Base-by-base conservation (phyloP, 2,888 invertebrate species). In the Acanthococcus lagerstroemiae region DNA sequence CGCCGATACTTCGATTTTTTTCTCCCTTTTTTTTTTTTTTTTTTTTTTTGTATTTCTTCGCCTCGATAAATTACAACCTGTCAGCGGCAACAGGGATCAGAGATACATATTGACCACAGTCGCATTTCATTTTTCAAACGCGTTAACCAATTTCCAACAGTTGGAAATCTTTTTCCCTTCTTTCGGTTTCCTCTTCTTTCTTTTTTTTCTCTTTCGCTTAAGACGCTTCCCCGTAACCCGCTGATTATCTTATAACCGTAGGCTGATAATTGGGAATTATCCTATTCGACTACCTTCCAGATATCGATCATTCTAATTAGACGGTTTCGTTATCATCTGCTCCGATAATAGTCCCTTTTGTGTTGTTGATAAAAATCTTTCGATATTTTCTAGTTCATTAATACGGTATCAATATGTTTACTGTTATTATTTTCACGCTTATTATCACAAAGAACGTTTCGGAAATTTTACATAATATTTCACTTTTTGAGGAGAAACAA, bases 291-390 rank as follows among this genome's bases (percentile, higher is more conserved):
- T 46, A 58, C 25, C 24, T 46, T 45, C n/a, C 26, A 26, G 30
- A 37, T 61, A 61, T 61, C 61, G 61, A 61, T 61, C 61, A 61
- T 22, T 61, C 50, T 61, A 61, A 61, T 61, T 61, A 61, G 61
- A 61, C 61, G 61, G 61, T 26, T 61, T 48, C 30, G 24, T 37
- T 50, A 50, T 61, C 50, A 50, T 61, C 26, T 52, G 52, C 52
- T 52, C 15, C 24, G 15, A 24, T 52, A 24, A 24, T 52, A 22
- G 52, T 22, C 24, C 22, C 24, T 52, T 52, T 24, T 52, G 37
- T 52, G 52, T 52, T 52, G 24, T 24, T 52, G 52, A 52, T 52
- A 52, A 52, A 19, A 3, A 52, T 52, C 52, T 52, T 52, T 52
- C 22, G 3, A 15, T 52, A 1, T 52, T 52, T 22, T 52, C 52